Evolutionary conservation across 2,888 invertebrate genomes (phyloP), one percentile per base, ranked within the genome.

Genomic region (Epicampocera succincta): DNA sequence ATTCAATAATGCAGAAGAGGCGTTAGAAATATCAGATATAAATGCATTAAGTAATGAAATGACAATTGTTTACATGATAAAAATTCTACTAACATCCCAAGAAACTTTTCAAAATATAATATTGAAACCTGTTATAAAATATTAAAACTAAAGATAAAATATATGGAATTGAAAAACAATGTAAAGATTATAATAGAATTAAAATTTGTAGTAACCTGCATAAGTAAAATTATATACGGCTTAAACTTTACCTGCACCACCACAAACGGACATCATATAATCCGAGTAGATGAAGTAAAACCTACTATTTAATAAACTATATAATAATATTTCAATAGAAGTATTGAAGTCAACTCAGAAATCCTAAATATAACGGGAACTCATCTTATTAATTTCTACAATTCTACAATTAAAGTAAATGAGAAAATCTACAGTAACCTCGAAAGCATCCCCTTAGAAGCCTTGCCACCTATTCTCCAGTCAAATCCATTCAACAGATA

Each of bases 231-330:
- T 29, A 56, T n/a, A n/a, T n/a, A n/a, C n/a, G n/a, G n/a, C n/a
- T n/a, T n/a, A n/a, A n/a, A n/a, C n/a, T n/a, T n/a, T 69, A 40
- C 46, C 11, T 75, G 75, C 54, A 58, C 42, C 15, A 60, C 56
- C 29, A 66, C 25, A n/a, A 75, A 75, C 17, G 65, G 46, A 46
- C 75, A 75, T n/a, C 48, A 75, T 46, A 56, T 75, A 33, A 66
- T 40, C 13, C 25, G 38, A 66, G 40, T 66, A 17, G 66, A 68
- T 0, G 48, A 75, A 75, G 38, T 75, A 15, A 38, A 19, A 52
- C 12, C 15, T 75, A 11, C 40, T 75, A 2, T 12, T 68, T 13
- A 66, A 66, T 48, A 56, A n/a, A n/a, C n/a, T n/a, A n/a, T n/a
- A n/a, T n/a, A n/a, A n/a, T n/a, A n/a, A n/a, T n/a, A 58, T 1